Conservation (phyloP, 53 echinoderm and acorn worm genomes). For the Hippasteria phrygiana region DNA sequence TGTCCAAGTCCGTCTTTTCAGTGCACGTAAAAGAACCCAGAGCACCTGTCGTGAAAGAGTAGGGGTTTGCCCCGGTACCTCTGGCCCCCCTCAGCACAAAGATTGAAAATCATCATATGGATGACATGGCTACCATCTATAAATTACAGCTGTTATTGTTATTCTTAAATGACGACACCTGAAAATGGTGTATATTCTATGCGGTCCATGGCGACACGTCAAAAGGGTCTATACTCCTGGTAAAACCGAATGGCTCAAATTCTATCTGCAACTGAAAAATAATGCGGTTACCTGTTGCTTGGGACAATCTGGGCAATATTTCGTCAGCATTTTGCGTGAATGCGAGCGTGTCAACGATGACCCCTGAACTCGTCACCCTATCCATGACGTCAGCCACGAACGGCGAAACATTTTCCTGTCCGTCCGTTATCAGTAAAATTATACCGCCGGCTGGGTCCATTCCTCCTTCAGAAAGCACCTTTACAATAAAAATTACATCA, state of each 20-base stretch:
- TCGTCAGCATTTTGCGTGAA: constrained; percentile 63
- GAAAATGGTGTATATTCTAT: no score
- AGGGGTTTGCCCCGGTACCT: no score
- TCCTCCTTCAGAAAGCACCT: constrained; percentile 2
- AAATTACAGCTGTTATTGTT: no score
- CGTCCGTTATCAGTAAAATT: constrained; percentile 77
- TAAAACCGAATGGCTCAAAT: no score
- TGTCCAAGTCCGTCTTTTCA: no score
- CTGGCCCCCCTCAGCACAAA: no score
- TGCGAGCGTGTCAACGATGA: constrained; percentile 66
- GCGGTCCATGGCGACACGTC: not conserved
- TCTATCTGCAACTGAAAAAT: not conserved
- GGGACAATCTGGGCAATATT: constrained; percentile 33
- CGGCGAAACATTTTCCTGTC: constrained; percentile 43
- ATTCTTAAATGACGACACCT: no score
- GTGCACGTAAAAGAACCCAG: no score
- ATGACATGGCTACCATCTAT: no score
- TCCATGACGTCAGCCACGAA: constrained; percentile 50
- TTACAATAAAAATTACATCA: not conserved
- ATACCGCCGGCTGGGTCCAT: constrained; percentile 62
- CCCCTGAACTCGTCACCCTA: constrained; percentile 35
- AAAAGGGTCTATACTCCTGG: no score
- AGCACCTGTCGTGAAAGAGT: no score
- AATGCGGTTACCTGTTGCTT: constrained; percentile 27
- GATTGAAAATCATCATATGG: no score